Percentiles rank a stretch among this genome's conserved stretches.
Conservation (phyloP, 2,797 vertebrate species). For the Amblyraja radiata region DNA sequence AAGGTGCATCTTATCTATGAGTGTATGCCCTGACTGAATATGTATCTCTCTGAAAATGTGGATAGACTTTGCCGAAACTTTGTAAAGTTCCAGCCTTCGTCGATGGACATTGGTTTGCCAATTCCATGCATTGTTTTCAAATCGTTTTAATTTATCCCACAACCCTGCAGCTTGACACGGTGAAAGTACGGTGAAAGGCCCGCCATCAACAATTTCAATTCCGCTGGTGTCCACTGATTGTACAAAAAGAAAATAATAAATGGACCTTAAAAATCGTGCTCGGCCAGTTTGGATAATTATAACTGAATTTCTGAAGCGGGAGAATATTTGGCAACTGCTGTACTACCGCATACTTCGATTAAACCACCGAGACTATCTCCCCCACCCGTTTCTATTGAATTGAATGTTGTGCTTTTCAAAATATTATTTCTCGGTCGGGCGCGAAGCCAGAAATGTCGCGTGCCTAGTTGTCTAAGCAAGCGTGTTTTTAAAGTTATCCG, state of each 20-base stretch:
- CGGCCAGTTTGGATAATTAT: too few relatives aligned
- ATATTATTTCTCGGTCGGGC: background rate
- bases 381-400: too few relatives aligned
- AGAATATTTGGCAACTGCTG: too few relatives aligned
- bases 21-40: too few relatives aligned
- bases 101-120: too few relatives aligned
- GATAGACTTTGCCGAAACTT: background rate
- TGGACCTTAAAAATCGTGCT: background rate
- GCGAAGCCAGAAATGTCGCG: background rate
- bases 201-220: background rate
- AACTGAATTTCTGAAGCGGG: too few relatives aligned
- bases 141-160: too few relatives aligned
- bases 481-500: background rate
- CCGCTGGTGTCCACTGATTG: background rate
- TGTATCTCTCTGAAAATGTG: too few relatives aligned
- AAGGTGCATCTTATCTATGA: background rate
- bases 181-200: background rate
- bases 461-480: background rate
- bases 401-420: background rate
- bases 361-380: too few relatives aligned
- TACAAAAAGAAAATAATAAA: background rate
- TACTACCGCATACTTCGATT: too few relatives aligned
- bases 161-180: background rate
- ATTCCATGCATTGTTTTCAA: background rate
- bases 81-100: background rate